Base-by-base conservation (phyloP, 2,113 vertebrate species). In the Dendrocopos noguchii region DNA sequence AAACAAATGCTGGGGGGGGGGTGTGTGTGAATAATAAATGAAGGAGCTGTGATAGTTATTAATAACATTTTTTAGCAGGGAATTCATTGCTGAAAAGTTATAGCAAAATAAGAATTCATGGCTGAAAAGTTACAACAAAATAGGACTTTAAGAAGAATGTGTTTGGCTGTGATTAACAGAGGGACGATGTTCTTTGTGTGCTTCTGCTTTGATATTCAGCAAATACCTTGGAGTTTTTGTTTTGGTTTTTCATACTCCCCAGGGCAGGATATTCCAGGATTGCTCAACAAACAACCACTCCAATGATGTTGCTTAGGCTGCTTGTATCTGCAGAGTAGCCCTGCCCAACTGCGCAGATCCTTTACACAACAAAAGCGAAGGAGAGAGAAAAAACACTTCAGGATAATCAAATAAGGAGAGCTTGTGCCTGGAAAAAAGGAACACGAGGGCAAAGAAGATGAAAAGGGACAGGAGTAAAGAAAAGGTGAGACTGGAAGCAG, bases 221-320 rank as follows among this genome's bases (percentile, higher is more conserved):
- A 95, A 96, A 90, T 90, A 90, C 61, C 89, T 95, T 93, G 70
- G 65, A 95, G 85, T 60, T 91, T 86, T 87, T 94, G 85, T 90
- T 94, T 93, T 93, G 61, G 68, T 83, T 96, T 91, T 94, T 92
- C 42, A 79, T 78, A 50, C 85, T 94, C 96, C 91, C 87, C 79
- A 91, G 87, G 87, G 88, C 72, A 96, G 94, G 87, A 87, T 96
- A 92, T 93, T 94, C 66, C 76, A 84, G 87, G 20, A 59, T 78
- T 96, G 84, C 91, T 94, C 94, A 91, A 95, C 76, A 96, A 91
- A 95, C 94, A 96, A 75, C 75, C 88, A 59, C 77, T 94, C 82
- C 81, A 88, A 90, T 86, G 39, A 91, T 94, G 84, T 20, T 86
- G 61, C 93, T 88, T 90, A 76, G 90, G 70, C 85, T 93, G 76